Conservation (phyloP, 1,140 invertebrate genomes). For the Habropoda laboriosa region DNA sequence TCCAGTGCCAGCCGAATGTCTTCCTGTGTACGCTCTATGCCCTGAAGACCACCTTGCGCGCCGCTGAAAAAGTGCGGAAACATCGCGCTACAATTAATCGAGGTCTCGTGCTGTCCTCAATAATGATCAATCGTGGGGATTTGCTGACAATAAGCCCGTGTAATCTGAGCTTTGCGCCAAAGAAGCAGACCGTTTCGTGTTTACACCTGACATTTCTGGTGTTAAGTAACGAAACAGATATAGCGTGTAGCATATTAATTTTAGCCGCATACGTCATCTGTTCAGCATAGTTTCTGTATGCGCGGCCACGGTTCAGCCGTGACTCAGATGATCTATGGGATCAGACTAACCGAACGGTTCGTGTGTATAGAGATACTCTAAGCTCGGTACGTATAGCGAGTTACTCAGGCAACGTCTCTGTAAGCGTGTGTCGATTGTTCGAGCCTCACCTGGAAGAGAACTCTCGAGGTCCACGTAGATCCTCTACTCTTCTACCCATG, state of each 20-base stretch:
- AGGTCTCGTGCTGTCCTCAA: constrained; percentile 85
- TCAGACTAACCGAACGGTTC: constrained; percentile 12
- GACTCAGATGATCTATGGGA: constrained; percentile 48
- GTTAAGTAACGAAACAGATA: constrained; percentile 47
- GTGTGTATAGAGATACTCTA: background rate
- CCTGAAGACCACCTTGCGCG: constrained; percentile 81
- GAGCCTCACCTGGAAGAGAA: constrained; percentile 78
- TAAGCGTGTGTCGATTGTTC: too few species aligned
- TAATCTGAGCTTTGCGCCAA: background rate
- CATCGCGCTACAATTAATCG: constrained; percentile 83
- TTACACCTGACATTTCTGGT: constrained; percentile 37
- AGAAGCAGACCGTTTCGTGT: background rate
- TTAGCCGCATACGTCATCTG: constrained; percentile 40
- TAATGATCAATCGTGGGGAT: constrained; percentile 68
- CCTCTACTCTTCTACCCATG: constrained; percentile 90
- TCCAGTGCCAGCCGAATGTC: constrained; percentile 94
- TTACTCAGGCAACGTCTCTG: too few species aligned
- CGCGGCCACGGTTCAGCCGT: constrained; percentile 1
- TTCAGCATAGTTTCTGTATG: constrained; percentile 22
- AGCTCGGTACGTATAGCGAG: background rate
- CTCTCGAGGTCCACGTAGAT: constrained; percentile 86
- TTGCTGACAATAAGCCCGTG: background rate
- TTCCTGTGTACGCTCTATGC: constrained; percentile 90
- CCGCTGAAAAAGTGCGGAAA: constrained; percentile 92
- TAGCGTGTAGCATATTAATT: constrained; percentile 45